Base-by-base conservation (phyloP, 2,797 vertebrate species). In the Epinephelus awoara region DNA sequence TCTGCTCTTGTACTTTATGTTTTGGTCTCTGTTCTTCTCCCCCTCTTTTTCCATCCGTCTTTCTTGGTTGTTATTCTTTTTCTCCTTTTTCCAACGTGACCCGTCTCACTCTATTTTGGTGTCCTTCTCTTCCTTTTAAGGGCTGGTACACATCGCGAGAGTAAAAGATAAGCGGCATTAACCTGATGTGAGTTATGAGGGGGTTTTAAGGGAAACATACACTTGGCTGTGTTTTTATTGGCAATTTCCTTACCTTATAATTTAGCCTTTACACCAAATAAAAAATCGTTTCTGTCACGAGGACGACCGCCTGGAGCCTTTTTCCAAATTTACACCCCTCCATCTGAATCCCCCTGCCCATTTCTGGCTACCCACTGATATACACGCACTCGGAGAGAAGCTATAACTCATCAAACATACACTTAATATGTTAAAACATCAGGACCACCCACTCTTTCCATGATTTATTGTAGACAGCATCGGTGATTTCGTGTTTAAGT, bases 321-420 rank as follows among this genome's bases (percentile, higher is more conserved):
- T 72, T 50, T 49, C 54, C 66, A 79, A 71, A 88, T 89, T 67
- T 73, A 85, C 58, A 73, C 71, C 57, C 42, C 38, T 63, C 14
- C 27, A 29, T 79, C 18, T 75, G 44, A 83, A 70, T 59, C 63
- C 40, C 23, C 34, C 55, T 79, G 72, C 49, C 69, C 67, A 75
- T 76, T 75, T 79, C 50, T 65, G 69, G 47, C 57, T 40, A 49
- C 23, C 51, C n/a, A 61, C 18, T 67, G 62, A 67, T 56, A 71
- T 27, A 54, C 44, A 70, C 44, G 66, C 14, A 74, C 29, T 42
- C 11, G 17, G 73, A 67, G n/a, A 57, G 17, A 17, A 25, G 40
- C 76, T 25, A 52, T 87, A 86, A 89, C 78, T 91, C 80, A 73
- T 77, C 65, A 56, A 51, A 87, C 68, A 77, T 70, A 86, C 54